These are phyloP conservation scores for roundworm (Caenorhabditis elegans) DNA, from an alignment of 1,140 invertebrate species.

Conservation along the genomic window DNA sequence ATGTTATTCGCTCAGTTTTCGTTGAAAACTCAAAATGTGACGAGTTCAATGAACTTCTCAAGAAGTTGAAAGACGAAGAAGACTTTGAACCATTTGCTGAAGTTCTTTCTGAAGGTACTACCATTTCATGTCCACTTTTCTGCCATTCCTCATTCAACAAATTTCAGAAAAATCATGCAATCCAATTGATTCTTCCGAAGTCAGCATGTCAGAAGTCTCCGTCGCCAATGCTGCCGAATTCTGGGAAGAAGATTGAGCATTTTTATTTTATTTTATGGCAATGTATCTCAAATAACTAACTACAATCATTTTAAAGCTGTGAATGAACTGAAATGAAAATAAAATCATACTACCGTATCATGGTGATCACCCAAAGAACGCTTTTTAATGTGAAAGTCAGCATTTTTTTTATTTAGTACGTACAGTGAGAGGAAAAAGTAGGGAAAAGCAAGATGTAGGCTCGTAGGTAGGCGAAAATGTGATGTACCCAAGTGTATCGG, in stretches of 20 bases:
- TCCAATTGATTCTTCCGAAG: neutral
- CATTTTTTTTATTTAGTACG: no score
- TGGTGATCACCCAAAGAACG: no score
- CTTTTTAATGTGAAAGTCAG: no score
- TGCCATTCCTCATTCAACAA: no score
- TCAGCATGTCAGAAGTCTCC: neutral
- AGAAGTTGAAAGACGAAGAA: neutral
- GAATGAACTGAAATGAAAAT: neutral
- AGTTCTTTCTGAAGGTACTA: neutral
- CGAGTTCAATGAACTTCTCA: neutral
- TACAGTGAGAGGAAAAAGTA: no score
- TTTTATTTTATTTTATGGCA: neutral
- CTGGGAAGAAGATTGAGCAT: neutral
- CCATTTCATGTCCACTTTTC: neutral
- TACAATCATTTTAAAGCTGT: neutral
- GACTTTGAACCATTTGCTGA: constrained; percentile 1
- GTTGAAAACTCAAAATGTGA: neutral
- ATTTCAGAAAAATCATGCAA: constrained; percentile 6
- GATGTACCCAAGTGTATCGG: no score
- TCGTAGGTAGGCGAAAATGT: no score
- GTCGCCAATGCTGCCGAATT: neutral
- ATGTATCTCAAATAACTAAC: neutral
- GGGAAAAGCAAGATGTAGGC: no score
- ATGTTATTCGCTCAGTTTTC: neutral
- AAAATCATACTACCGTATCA: no score